Evolutionary conservation across 1,140 invertebrate genomes (phyloP).

Genomic region (Arion vulgaris): DNA sequence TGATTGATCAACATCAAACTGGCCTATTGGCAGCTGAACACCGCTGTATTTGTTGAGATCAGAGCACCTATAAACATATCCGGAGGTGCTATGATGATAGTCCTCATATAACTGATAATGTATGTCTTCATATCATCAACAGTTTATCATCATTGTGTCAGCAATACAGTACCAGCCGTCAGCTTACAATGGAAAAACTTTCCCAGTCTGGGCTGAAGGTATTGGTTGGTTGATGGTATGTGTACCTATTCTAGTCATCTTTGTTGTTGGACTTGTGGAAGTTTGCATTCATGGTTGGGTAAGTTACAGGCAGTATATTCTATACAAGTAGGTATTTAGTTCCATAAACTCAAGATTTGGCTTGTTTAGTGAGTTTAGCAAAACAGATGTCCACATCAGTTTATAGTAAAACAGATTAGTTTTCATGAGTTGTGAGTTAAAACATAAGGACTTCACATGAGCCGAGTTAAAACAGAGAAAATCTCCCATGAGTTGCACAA

Average conservation of each 20-base stretch:
- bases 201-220: slow-evolving; percentile 50
- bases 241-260: slow-evolving; percentile 43
- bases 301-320: no score
- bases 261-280: slow-evolving; percentile 46
- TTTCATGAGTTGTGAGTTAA: neutral
- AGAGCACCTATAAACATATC: no score
- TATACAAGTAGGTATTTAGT: no score
- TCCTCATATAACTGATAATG: no score
- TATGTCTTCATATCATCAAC: slow-evolving; percentile 9
- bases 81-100: no score
- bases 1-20: no score
- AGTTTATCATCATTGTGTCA: slow-evolving; percentile 59
- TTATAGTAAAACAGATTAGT: neutral
- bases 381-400: no score
- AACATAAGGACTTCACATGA: neutral
- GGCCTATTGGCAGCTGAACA: neutral
- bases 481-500: no score
- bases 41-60: no score
- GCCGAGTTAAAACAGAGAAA: no score
- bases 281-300: slow-evolving; percentile 48
- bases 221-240: slow-evolving; percentile 59
- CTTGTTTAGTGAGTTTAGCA: no score
- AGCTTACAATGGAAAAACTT: slow-evolving; percentile 48
- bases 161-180: slow-evolving; percentile 51
- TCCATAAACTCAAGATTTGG: no score